Evolutionary conservation across 2,888 invertebrate species (phyloP), one percentile per base, ranked within the genome.

Genomic region (Dasypolia templi): DNA sequence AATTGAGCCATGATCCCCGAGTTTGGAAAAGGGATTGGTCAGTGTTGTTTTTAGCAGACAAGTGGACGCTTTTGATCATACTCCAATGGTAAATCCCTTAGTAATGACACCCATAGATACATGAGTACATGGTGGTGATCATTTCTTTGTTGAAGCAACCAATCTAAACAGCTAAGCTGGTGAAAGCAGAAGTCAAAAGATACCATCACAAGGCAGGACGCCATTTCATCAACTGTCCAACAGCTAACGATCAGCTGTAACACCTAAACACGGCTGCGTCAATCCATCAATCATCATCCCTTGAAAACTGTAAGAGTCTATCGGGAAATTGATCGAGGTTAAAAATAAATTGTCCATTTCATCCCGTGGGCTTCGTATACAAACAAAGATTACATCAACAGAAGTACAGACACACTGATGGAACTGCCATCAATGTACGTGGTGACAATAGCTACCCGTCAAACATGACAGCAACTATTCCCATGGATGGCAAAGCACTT

Each of bases 261-360:
- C 12, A 17, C 42, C 61, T 46, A 65, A 78, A 70, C 49, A 58
- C 55, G 64, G 51, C 66, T 39, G n/a, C n/a, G 59, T 73, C 69
- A 53, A 61, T 64, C 78, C 67, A 59, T 67, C 70, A 78, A 78
- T 71, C 81, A 71, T 67, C 59, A 59, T 58, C 29, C 51, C 26
- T 46, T 49, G 56, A 51, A 61, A 70, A 78, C 59, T 63, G 55
- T 51, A 56, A 63, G 69, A 73, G 69, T 73, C 69, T 67, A 82
- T 78, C 59, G 29, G 69, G 49, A 67, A 73, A 74, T 77, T 70
- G 56, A 79, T 67, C 53, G 71, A 51, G 19, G 59, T 55, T 44
- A 65, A 70, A 73, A 81, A 82, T 78, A 81, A 66, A 55, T 62
- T 67, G 58, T 66, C 51, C 82, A 67, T 74, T 63, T 70, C 63